phyloP scores from a whole-genome alignment of 2,888 invertebrate genomes.

The Xiphydria camelus region DNA sequence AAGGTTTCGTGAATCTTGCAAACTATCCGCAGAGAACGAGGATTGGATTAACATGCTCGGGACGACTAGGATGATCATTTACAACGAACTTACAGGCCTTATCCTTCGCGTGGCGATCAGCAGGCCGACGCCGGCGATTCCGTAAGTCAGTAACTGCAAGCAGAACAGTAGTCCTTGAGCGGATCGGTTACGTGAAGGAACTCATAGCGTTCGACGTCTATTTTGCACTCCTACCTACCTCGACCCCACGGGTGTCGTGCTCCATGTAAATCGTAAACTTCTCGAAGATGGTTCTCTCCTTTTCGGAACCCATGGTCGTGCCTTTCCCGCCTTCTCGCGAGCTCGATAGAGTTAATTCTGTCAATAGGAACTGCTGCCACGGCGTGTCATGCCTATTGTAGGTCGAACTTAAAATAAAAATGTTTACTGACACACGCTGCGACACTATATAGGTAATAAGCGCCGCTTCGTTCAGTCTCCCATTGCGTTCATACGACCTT shows the following conservation, averaged over 20 bases:
- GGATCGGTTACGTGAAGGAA: background rate
- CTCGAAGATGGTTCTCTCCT: slow-evolving; percentile 25
- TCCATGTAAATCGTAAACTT: slow-evolving; percentile 38
- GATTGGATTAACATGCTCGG: slow-evolving; percentile 11
- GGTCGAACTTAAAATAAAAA: too few species aligned
- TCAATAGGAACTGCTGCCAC: too few species aligned
- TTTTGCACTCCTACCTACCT: slow-evolving; percentile 28
- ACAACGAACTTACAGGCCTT: slow-evolving; percentile 61
- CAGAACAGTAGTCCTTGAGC: slow-evolving; percentile 27
- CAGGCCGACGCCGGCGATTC: slow-evolving; percentile 63
- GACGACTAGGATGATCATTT: too few species aligned
- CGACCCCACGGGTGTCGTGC: slow-evolving; percentile 32
- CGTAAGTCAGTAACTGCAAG: slow-evolving; percentile 65
- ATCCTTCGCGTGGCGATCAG: slow-evolving; percentile 64
- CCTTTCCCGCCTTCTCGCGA: too few species aligned
- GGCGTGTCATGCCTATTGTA: too few species aligned
- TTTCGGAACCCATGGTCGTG: background rate
- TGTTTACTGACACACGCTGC: too few species aligned
- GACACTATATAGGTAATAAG: too few species aligned
- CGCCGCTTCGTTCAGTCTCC: too few species aligned
- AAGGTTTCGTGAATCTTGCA: slow-evolving; percentile 66
- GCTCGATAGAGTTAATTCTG: too few species aligned
- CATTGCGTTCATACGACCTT: too few species aligned
- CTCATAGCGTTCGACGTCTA: too few species aligned
- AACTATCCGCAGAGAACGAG: slow-evolving; percentile 54